Base-by-base conservation (phyloP, 1,140 invertebrate genomes). In the Cydia strobilella region DNA sequence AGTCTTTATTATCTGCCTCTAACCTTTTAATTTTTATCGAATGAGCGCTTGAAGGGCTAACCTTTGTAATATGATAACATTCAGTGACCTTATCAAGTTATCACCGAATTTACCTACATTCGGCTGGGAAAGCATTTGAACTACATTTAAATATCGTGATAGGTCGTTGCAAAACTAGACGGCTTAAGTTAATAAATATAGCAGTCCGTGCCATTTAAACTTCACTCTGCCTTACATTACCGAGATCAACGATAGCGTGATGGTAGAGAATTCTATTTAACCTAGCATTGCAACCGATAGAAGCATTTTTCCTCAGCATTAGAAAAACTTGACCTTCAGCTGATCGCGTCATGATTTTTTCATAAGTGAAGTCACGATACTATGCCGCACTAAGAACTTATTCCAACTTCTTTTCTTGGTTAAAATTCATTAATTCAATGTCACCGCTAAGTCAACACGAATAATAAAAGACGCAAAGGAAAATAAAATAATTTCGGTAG, bases 241-340 rank as follows among this genome's bases (percentile, higher is more conserved):
- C 23, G 12, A 59, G 54, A 59, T 59, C 23, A 23, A n/a, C 20
- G 20, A 69, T 35, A 35, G 65, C 63, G 18, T 69, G 27, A 35
- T 35, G n/a, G 31, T 18, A 35, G 31, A 18, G n/a, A 69, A 69
- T 69, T 35, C 10, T 66, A 66, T n/a, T 35, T 63, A 27, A 15
- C n/a, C n/a, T 23, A 18, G 31, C 7, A 18, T n/a, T 39, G 31
- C 15, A 69, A 59, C 54, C n/a, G 65, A 20, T 20, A 39, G 31
- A 69, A 69, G 20, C 63, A 69, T 25, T 69, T 66, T 69, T 69
- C 65, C 65, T 69, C 31, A 4, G 27, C 31, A 12, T 20, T 39
- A 69, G n/a, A 69, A 69, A 69, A 69, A 35, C 65, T 31, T 13
- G 31, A 69, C 65, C 65, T 69, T 69, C 13, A 69, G 12, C 15